phyloP scores from a whole-genome alignment of 2,888 invertebrate genomes.

The Pteria penguin region DNA sequence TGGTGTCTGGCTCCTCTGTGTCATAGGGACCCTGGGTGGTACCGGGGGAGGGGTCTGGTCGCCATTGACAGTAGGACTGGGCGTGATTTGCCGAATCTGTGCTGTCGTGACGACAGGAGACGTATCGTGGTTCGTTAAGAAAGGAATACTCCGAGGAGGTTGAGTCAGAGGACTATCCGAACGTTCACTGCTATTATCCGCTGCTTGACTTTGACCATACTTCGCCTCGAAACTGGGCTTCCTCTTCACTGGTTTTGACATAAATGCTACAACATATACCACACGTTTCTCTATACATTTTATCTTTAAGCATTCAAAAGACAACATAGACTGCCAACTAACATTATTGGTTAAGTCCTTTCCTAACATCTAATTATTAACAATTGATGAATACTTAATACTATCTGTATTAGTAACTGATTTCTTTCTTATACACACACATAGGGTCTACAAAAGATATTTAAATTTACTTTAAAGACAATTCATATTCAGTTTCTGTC shows the following conservation, averaged over 20 bases:
- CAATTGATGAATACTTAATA: too few species aligned
- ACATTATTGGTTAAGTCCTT: too few species aligned
- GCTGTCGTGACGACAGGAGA: not conserved
- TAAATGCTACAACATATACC: too few species aligned
- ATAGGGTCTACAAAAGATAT: too few species aligned
- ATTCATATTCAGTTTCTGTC: too few species aligned
- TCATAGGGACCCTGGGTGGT: constrained; percentile 67
- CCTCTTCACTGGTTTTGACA: constrained; percentile 23
- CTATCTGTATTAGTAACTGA: too few species aligned
- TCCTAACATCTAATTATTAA: too few species aligned
- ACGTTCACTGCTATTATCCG: constrained; percentile 90
- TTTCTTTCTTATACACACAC: too few species aligned
- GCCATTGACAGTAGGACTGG: constrained; percentile 56
- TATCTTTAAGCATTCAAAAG: too few species aligned
- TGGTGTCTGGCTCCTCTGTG: constrained; percentile 56
- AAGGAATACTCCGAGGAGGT: not conserved
- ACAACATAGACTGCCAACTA: too few species aligned
- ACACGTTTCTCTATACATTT: not conserved
- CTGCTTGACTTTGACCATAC: constrained; percentile 9
- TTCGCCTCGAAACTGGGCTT: constrained; percentile 28
- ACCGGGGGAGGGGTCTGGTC: constrained; percentile 82
- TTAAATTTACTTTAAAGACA: too few species aligned
- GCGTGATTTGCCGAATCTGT: constrained; percentile 18
- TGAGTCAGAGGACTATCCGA: constrained; percentile 68
- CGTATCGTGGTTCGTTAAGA: not conserved